Conservation (phyloP, 2,113 vertebrate genomes). For the Saimiri boliviensis region DNA sequence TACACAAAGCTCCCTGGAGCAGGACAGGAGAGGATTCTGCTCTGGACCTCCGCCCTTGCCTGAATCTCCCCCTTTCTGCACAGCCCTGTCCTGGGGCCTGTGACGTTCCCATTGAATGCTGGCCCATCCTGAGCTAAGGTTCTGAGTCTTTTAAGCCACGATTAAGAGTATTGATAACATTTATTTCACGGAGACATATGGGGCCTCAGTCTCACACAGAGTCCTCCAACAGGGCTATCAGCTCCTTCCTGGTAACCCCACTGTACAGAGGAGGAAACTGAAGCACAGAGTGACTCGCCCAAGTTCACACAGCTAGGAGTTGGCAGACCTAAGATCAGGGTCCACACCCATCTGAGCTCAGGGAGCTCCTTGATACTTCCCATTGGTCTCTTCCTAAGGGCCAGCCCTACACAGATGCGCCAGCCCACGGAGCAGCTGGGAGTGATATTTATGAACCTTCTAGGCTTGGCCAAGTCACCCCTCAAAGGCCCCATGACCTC, state of each 20-base stretch:
- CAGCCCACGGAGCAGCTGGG: neutral
- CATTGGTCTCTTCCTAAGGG: neutral
- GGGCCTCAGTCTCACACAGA: neutral
- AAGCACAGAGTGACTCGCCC: neutral
- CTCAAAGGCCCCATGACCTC: neutral
- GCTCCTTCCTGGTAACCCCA: neutral
- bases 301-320: neutral
- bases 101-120: fast-evolving
- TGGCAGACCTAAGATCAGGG: neutral
- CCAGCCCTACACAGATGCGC: neutral
- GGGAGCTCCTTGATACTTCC: neutral
- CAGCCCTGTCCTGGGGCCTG: neutral
- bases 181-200: fast-evolving
- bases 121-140: neutral
- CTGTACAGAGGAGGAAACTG: neutral
- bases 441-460: neutral
- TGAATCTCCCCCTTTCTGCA: fast-evolving
- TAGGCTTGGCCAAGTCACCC: neutral
- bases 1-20: neutral
- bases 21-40: neutral
- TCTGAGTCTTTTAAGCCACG: neutral
- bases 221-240: neutral
- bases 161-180: too few species aligned
- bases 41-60: neutral
- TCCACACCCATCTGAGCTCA: neutral